These are phyloP conservation scores for Elachura formosa DNA, from an alignment of 2,113 vertebrate species.

Conservation along the genomic window DNA sequence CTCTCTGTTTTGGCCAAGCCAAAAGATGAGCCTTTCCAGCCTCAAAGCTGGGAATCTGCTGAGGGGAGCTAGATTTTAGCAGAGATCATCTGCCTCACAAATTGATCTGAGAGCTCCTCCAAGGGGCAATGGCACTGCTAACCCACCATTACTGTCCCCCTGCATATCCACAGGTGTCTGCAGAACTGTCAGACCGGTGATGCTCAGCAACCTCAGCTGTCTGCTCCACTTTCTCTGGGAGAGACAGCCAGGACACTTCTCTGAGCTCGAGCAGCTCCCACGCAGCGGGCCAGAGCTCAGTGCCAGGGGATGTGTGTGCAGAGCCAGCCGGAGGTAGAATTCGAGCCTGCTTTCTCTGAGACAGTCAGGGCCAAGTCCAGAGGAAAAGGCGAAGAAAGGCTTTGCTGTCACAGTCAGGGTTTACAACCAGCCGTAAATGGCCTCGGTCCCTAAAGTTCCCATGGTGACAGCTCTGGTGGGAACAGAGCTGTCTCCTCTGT, in stretches of 20 bases:
- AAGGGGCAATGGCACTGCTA: not conserved
- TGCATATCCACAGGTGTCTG: not conserved
- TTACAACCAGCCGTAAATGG: slow-evolving; percentile 32
- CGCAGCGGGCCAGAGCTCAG: not conserved
- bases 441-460: slow-evolving; percentile 25
- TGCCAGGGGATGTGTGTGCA: slow-evolving; percentile 48
- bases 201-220: not conserved
- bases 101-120: slow-evolving; percentile 19
- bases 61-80: not conserved
- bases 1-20: not conserved
- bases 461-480: slow-evolving; percentile 37
- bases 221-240: not conserved
- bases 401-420: slow-evolving; percentile 47
- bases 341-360: not conserved
- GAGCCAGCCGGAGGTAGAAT: slow-evolving; percentile 45
- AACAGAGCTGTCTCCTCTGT: slow-evolving; percentile 1
- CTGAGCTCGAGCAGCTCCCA: slow-evolving; percentile 18
- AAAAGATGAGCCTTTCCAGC: not conserved
- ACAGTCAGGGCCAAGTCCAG: slow-evolving; percentile 13
- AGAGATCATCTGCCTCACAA: not conserved
- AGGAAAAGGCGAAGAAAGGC: slow-evolving; percentile 43
- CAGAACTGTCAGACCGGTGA: not conserved
- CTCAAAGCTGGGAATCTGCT: not conserved
- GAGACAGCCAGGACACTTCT: not conserved
- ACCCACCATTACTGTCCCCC: not conserved